Evolutionary conservation across 2,113 vertebrate species (phyloP), one percentile per base, ranked within the genome.

Genomic region (Microtus montanus): DNA sequence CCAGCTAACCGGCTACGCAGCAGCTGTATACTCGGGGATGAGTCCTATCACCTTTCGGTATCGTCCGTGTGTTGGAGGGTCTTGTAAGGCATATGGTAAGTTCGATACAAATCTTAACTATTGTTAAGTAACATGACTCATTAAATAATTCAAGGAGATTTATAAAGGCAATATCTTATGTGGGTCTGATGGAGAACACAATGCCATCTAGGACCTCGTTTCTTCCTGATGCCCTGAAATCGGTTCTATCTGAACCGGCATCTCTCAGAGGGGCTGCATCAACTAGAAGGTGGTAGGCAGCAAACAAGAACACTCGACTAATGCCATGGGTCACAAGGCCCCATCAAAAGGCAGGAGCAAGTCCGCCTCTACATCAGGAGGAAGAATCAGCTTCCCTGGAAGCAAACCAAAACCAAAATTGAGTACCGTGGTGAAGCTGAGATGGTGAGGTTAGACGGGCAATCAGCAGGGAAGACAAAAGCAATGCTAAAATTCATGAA

Each of bases 401-500:
- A 90, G 54, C 35, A 66, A 6, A 52, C 20, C 68, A 82, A 85
- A 94, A 94, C 30, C 54, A 95, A 97, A 97, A 87, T 4, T 49
- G 52, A 66, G 52, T 33, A 73, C 30, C 22, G 4, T 44, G 2
- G 58, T 33, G 49, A 93, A 94, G 71, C 0, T 88, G 52, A 49
- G 73, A 17, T 20, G 61, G 30, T 95, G 92, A 61, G 0, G 5
- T 61, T 28, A 85, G 26, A 74, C 0, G 75, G 35, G 35, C 44
- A 73, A 41, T 38, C 66, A 91, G 86, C 7, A 93, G 70, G 20
- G 71, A 95, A 61, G 92, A 54, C 44, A 92, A 80, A 93, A 11
- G 68, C 84, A 87, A 74, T 41, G 13, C 89, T 70, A 49, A 95
- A 97, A 95, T 95, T 88, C 94, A 88, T 41, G 58, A 89, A 82